Evolutionary conservation across 23 tunicate genomes (phyloP), one percentile per base, ranked within the genome.

Genomic region (Clavelina lepadiformis): DNA sequence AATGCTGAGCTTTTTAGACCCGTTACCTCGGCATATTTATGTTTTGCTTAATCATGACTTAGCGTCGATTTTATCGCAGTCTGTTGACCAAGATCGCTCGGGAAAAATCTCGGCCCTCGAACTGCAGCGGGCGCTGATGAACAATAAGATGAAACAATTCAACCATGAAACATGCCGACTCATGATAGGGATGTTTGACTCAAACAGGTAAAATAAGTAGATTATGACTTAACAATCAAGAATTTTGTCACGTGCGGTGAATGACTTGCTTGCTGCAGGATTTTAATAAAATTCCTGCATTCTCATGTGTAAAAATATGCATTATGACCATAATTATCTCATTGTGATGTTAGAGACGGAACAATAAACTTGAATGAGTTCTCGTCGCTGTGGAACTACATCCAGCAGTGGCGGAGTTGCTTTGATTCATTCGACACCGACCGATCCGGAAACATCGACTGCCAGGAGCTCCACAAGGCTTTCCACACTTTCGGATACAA

Each of bases 171-270:
- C 97, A 8, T 89, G 97, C 38, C 63, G 97, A 24, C 79, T 89
- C 23, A 81, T 89, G 89, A 89, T 89, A 31, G 97, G 97, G 56
- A 89, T 89, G 97, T 89, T 81, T 69, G 97, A 89, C 49, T 63
- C 35, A 37, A 57, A 89, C 65, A 75, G 55, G 97, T 88, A 59
- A 4, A 35, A 57, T 62, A 0, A 19, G 18, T 8, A 0, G 15
- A 41, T 11, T 41, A 41, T 11, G 15, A 11, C 15, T 11, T 15
- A 41, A 41, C 11, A 41, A 41, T 11, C 49, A 15, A 11, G 49
- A 11, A 41, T 15, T 41, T 41, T 41, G n/a, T 41, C 15, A 41
- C 49, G 15, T 41, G 49, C 49, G n/a, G n/a, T n/a, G n/a, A n/a
- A n/a, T n/a, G n/a, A 41, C 15, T 41, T 41, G 49, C 49, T 41